phyloP scores from a whole-genome alignment of 2,797 vertebrate species.

The Oreochromis mossambicus region DNA sequence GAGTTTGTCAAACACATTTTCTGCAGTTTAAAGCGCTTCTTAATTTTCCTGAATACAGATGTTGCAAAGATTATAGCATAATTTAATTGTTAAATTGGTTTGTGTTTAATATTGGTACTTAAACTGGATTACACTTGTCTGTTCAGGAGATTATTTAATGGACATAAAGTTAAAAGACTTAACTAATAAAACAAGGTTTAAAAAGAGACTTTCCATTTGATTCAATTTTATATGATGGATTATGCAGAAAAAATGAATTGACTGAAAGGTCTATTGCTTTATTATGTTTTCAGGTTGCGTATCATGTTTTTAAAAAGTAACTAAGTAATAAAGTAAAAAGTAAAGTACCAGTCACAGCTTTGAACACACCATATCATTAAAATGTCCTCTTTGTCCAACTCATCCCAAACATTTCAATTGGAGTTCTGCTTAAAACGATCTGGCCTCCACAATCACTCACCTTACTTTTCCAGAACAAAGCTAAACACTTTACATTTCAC shows the following conservation, averaged over 20 bases:
- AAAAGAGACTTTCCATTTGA: neutral
- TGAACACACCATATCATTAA: neutral
- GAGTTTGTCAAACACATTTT: neutral
- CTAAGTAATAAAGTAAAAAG: too few relatives aligned
- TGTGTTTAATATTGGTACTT: neutral
- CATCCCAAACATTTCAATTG: neutral
- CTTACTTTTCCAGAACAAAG: neutral
- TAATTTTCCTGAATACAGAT: neutral
- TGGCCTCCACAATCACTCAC: neutral
- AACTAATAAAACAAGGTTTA: neutral
- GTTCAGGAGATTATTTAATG: neutral
- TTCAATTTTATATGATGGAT: neutral
- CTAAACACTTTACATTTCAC: neutral
- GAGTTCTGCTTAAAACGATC: neutral
- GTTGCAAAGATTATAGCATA: neutral
- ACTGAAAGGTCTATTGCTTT: neutral
- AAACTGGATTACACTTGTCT: rapidly evolving
- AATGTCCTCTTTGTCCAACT: neutral
- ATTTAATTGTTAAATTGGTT: too few relatives aligned
- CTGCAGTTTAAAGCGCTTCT: neutral
- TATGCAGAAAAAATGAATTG: neutral
- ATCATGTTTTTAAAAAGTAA: too few relatives aligned
- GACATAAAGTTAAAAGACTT: neutral
- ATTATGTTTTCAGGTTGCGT: too few relatives aligned
- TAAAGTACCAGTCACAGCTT: neutral